Base-by-base conservation (phyloP, 2,888 invertebrate genomes). In the Augochlorella aurata region DNA sequence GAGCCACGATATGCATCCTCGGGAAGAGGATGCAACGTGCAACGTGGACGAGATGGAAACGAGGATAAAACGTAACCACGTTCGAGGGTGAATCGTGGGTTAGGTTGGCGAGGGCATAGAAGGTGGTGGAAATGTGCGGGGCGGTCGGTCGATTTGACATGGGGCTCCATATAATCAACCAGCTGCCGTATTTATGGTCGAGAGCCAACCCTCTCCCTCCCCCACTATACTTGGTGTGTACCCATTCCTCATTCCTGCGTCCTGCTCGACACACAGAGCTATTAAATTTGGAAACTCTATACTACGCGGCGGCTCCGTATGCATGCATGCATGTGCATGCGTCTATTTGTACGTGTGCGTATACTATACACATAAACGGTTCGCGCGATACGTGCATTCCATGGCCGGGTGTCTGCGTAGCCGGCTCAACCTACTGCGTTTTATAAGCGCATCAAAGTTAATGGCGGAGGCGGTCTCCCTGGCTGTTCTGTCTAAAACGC, bases 251-350 rank as follows among this genome's bases (percentile, higher is more conserved):
- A 86, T 88, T 86, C 85, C 86, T 87, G 85, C 79, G 78, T 85
- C 76, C 84, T 86, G 82, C 84, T 82, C 88, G 85, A 85, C 88
- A 90, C 88, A 89, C 91, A 90, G 90, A 84, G 90, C 90, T 92
- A 91, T 91, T 91, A 92, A 92, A 92, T 92, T 92, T 91, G 89
- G 91, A 90, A 92, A 91, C 90, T 90, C 88, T 91, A 91, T 90
- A 91, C 88, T 82, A 83, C 81, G 82, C 65, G 76, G 82, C 65
- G 76, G 38, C 4, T 38, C 38, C 61, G 73, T 77, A 68, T 81
- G 69, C 79, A 74, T 61, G 74, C 74, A 65, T 49, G 47, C 47
- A 24, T 29, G 24, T 16, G 14, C 29, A 12, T 12, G 58, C 24
- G 24, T 21, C 52, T 5, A 5, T 4, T n/a, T 10, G 52, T 3